These are phyloP conservation scores for Scolopax mira DNA, from an alignment of 2,113 vertebrate species.

Conservation along the genomic window DNA sequence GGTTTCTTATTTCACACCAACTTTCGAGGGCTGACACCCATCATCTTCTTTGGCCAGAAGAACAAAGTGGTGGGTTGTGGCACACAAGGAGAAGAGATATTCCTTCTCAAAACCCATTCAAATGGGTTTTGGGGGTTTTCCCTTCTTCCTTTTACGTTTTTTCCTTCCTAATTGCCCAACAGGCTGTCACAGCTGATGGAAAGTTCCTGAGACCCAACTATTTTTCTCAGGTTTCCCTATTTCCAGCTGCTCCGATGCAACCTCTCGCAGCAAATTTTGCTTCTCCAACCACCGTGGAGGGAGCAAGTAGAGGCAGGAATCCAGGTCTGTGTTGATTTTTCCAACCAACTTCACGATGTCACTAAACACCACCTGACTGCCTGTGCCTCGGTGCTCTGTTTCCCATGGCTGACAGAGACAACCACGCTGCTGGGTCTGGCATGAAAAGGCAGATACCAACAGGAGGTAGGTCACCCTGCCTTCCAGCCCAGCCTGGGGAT, in stretches of 20 bases:
- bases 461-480: background rate
- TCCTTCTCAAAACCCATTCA: too few relatives aligned
- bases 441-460: background rate
- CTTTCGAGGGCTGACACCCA: background rate
- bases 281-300: background rate
- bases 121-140: background rate
- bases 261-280: background rate
- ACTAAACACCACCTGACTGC: background rate
- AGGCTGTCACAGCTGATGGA: background rate
- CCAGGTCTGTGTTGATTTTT: background rate
- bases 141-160: background rate
- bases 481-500: background rate
- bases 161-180: background rate
- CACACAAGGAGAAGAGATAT: background rate
- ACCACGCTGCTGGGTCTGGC: background rate
- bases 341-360: background rate
- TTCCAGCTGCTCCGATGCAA: background rate
- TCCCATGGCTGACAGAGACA: background rate
- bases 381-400: background rate
- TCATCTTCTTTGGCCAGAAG: background rate
- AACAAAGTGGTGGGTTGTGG: background rate
- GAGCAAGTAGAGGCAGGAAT: background rate
- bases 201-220: background rate
- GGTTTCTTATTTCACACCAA: background rate
- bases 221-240: background rate